A percentile compares a stretch with the other conserved stretches of the same genome.
phyloP scores from a whole-genome alignment of 2,113 vertebrate genomes.

The Hylia prasina region DNA sequence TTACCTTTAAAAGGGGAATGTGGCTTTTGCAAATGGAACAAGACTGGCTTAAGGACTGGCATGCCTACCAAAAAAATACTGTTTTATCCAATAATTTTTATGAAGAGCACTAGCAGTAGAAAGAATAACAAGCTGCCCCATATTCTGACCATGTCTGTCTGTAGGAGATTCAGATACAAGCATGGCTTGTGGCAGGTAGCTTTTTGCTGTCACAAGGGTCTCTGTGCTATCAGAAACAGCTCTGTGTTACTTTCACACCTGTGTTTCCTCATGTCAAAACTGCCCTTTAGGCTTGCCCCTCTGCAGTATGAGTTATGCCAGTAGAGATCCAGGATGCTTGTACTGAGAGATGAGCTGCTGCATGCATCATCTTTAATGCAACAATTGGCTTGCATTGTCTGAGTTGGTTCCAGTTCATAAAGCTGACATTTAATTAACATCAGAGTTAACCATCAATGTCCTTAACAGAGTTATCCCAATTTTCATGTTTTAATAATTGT shows the following conservation, averaged over 20 bases:
- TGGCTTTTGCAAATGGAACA: not conserved
- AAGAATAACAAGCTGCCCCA: not conserved
- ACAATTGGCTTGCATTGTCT: not conserved
- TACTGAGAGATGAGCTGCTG: not conserved
- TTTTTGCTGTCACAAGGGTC: not conserved
- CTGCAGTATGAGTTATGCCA: not conserved
- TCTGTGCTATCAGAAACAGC: not conserved
- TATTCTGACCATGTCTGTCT: not conserved
- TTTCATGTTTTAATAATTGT: slow-evolving; percentile 30
- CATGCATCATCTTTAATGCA: not conserved
- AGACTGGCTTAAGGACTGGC: not conserved
- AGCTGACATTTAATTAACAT: not conserved
- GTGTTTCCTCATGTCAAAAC: not conserved
- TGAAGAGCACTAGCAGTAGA: not conserved
- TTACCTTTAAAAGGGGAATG: not conserved
- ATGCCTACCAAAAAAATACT: not conserved
- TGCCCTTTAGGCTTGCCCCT: not conserved
- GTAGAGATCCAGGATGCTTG: not conserved
- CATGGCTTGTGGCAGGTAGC: not conserved
- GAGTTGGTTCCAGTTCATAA: not conserved
- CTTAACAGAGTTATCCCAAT: not conserved
- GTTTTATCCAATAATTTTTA: not conserved
- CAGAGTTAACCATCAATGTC: not conserved
- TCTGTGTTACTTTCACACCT: not conserved
- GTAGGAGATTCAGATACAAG: not conserved